Base-by-base conservation (phyloP, 2,888 invertebrate species). In the Sarcophaga rosellei region DNA sequence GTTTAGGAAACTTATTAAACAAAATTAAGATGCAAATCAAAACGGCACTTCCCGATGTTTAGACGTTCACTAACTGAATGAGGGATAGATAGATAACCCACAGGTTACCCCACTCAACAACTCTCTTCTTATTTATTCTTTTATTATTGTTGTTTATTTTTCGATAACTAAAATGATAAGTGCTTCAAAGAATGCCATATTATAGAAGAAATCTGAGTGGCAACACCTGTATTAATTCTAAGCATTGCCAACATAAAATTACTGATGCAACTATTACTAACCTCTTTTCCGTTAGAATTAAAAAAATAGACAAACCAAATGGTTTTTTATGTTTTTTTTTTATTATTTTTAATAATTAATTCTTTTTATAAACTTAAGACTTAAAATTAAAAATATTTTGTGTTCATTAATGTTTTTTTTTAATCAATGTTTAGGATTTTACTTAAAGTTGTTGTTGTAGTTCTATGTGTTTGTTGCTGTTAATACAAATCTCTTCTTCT, bases 341-440 rank as follows among this genome's bases (percentile, higher is more conserved):
- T 88, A 89, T 91, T 90, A 90, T 91, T 91, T 92, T 91, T 90
- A 88, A 91, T 92, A 90, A 91, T 92, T 92, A 90, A 91, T 92
- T 91, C 91, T 91, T 90, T 89, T 92, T 92, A 92, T 92, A 92
- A 92, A 92, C 92, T 92, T 93, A 92, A 92, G 92, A 91, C 92
- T 93, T 92, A 92, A 92, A 92, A 92, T 90, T 93, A 92, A 92
- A 93, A 93, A 91, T 92, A 92, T 93, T 86, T 92, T 93, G 91
- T 92, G 91, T 91, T 91, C 89, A 90, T 88, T 88, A 89, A 89
- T 90, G 91, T 53, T 80, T 88, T 83, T 87, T 84, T 88, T 87
- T 87, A 88, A 47, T 79, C 70, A 70, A 77, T 88, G 85, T 88
- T 89, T 86, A 81, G 86, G 84, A 82, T 80, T 87, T 87, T 77